Conservation (phyloP, 1,140 invertebrate species). For the Magallana angulata region DNA sequence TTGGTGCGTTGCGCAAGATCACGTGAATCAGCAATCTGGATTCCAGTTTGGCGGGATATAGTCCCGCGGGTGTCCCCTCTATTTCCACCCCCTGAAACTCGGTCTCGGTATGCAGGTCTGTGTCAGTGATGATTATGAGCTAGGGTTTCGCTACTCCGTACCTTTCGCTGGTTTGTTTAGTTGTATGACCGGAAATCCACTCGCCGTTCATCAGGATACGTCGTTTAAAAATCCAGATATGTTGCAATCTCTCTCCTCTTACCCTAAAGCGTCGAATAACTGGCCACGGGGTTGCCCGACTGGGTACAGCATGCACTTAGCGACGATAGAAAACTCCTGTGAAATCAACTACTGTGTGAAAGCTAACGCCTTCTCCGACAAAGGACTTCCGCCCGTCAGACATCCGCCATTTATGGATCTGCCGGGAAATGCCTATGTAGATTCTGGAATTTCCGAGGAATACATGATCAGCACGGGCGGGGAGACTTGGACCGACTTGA, state of each 20-base stretch:
- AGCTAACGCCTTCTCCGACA: slow-evolving; percentile 56
- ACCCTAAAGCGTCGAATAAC: slow-evolving; percentile 29
- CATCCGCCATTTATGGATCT: slow-evolving; percentile 65
- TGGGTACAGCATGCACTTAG: slow-evolving; percentile 71
- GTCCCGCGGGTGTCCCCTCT: slow-evolving; percentile 56
- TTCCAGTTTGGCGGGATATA: slow-evolving; percentile 67
- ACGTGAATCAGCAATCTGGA: slow-evolving; percentile 50
- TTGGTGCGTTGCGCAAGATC: slow-evolving; percentile 62
- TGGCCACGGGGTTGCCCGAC: slow-evolving; percentile 64
- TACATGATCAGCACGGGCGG: background rate
- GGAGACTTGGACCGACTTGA: background rate
- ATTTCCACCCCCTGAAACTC: slow-evolving; percentile 58
- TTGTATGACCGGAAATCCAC: slow-evolving; percentile 67
- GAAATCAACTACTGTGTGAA: slow-evolving; percentile 70
- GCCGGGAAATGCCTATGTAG: slow-evolving; percentile 45
- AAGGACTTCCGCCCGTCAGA: slow-evolving; percentile 57
- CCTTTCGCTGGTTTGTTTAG: slow-evolving; percentile 70
- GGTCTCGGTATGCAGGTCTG: slow-evolving; percentile 57
- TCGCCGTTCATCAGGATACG: slow-evolving; percentile 46
- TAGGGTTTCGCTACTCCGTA: slow-evolving; percentile 55
- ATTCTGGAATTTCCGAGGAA: background rate
- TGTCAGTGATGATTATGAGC: slow-evolving; percentile 67
- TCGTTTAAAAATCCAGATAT: background rate
- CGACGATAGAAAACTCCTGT: slow-evolving; percentile 65
- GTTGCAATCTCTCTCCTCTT: slow-evolving; percentile 2